Conservation (phyloP, 2,888 invertebrate genomes). For the Abscondita cerata region DNA sequence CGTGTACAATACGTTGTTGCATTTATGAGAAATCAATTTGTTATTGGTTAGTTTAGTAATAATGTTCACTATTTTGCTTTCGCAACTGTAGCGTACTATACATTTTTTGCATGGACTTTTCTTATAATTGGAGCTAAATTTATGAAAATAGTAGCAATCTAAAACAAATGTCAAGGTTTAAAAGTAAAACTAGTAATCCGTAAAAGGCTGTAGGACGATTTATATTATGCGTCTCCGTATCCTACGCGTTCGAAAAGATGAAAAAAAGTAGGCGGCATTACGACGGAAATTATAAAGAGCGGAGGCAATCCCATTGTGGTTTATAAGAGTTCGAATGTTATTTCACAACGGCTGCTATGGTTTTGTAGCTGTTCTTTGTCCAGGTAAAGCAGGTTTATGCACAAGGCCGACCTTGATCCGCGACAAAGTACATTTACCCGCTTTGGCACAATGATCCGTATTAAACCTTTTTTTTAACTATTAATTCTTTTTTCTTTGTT, state of each 20-base stretch:
- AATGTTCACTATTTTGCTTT: no score
- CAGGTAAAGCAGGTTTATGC: constrained; percentile 40
- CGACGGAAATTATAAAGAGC: constrained; percentile 10
- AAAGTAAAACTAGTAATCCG: constrained; percentile 12
- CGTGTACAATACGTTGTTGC: no score
- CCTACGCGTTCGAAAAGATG: constrained; percentile 3
- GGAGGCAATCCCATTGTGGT: constrained; percentile 9
- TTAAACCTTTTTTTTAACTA: constrained; percentile 17
- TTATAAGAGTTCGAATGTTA: constrained; percentile 3
- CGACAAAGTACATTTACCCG: constrained; percentile 41
- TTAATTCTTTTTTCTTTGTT: background rate
- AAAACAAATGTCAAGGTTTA: background rate
- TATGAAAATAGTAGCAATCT: no score
- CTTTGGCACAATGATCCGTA: constrained; percentile 41
- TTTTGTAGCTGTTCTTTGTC: constrained; percentile 31
- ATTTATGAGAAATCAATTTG: no score
- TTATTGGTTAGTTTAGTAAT: no score
- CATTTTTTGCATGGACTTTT: no score
- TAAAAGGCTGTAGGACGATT: background rate
- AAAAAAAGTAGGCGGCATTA: constrained; percentile 9
- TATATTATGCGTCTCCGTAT: constrained; percentile 1
- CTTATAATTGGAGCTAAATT: no score
- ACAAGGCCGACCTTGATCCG: constrained; percentile 44
- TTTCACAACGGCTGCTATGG: constrained; percentile 10
- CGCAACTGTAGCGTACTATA: no score